Evolutionary conservation across 1,140 invertebrate genomes (phyloP).

Genomic region (Drosophila setifemur): DNA sequence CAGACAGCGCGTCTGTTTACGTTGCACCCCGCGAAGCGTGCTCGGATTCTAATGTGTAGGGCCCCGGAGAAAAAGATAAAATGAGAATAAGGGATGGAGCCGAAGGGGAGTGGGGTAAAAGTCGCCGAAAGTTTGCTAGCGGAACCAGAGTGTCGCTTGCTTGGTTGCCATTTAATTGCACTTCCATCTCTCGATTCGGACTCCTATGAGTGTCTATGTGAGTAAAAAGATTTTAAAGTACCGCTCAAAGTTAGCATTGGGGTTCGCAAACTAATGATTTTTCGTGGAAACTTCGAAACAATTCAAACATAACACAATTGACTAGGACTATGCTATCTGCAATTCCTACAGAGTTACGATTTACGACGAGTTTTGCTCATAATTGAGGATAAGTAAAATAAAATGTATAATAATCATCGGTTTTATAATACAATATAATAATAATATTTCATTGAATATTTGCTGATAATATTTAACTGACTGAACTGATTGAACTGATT

Average conservation of each 20-base stretch:
- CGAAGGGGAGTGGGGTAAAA: background rate
- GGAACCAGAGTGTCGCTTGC: slow-evolving; percentile 42
- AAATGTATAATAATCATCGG: no score
- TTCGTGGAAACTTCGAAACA: background rate
- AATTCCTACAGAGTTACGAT: no score
- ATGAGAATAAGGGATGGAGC: background rate
- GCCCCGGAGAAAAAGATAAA: background rate
- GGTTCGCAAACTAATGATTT: background rate
- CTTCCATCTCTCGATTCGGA: slow-evolving; percentile 1
- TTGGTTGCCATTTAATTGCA: slow-evolving; percentile 58
- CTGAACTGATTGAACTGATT: no score
- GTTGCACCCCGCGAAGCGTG: slow-evolving; percentile 56
- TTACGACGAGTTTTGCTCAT: no score
- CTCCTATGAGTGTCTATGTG: background rate
- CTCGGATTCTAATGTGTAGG: slow-evolving; percentile 43
- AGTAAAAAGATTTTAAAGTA: background rate
- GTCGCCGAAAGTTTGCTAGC: slow-evolving; percentile 23
- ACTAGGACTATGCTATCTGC: no score
- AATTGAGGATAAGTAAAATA: no score
- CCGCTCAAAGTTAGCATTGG: background rate
- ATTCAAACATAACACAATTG: no score
- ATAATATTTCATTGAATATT: no score
- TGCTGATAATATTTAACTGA: no score
- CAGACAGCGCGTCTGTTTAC: slow-evolving; percentile 56
- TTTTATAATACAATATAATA: no score